These are phyloP conservation scores for Phallusia fumigata DNA, from an alignment of 23 tunicate species.

Conservation along the genomic window DNA sequence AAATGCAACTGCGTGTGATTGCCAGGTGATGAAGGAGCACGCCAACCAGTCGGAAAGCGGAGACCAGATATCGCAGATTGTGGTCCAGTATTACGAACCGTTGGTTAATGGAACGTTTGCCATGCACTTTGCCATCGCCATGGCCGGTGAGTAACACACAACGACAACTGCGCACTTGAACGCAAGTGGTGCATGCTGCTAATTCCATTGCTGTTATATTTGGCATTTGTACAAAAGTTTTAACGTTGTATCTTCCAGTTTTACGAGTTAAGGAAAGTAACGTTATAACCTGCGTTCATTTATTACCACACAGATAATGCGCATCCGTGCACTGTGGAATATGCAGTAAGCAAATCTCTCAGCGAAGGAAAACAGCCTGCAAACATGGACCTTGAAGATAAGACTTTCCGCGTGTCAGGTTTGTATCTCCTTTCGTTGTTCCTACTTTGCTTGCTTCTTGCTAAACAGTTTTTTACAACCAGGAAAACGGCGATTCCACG, in stretches of 20 bases:
- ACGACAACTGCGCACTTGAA: no score
- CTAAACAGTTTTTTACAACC: not conserved
- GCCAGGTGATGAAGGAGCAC: slow-evolving; percentile 18
- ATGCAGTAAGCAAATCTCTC: not conserved
- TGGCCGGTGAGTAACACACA: slow-evolving; percentile 47
- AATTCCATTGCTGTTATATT: no score
- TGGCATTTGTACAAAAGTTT: not conserved
- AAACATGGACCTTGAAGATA: not conserved
- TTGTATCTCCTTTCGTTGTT: not conserved
- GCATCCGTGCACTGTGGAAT: slow-evolving; percentile 35
- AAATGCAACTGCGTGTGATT: not conserved
- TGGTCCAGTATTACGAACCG: slow-evolving; percentile 57
- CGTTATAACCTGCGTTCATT: not conserved
- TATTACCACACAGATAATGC: not conserved
- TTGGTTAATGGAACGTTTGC: slow-evolving; percentile 22
- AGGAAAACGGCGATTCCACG: slow-evolving; percentile 57
- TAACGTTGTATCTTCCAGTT: not conserved
- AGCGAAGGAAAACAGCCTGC: slow-evolving; percentile 1
- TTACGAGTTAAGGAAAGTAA: not conserved
- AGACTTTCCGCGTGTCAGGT: slow-evolving; percentile 58
- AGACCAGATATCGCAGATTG: slow-evolving; percentile 12
- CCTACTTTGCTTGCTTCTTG: no score
- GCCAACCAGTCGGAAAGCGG: not conserved
- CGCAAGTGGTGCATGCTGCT: no score
- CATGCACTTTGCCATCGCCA: slow-evolving; percentile 55